Evolutionary conservation across 2,113 vertebrate genomes (phyloP).

Genomic region (Atlantisia rogersi): DNA sequence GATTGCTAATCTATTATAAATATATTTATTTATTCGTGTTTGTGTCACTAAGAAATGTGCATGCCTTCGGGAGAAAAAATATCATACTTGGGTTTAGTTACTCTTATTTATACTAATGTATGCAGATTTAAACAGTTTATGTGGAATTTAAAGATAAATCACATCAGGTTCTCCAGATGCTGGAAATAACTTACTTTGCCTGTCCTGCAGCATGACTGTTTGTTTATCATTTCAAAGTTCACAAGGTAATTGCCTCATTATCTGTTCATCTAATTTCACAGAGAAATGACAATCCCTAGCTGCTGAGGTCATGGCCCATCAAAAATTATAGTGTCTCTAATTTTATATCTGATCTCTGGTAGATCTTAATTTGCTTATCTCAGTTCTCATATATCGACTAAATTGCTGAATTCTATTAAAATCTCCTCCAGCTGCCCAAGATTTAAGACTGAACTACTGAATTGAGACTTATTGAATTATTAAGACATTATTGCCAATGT

Average conservation of each 20-base stretch:
- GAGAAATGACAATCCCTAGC: constrained; percentile 37
- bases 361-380: constrained; percentile 63
- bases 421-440: constrained; percentile 44
- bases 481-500: constrained; percentile 27
- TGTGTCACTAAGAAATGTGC: background rate
- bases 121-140: constrained; percentile 1
- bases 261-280: constrained; percentile 51
- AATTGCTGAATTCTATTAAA: constrained; percentile 66
- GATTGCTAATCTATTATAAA: background rate
- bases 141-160: constrained; percentile 13
- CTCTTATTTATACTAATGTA: constrained; percentile 9
- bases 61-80: background rate
- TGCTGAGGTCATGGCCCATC: constrained; percentile 58
- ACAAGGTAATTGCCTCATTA: constrained; percentile 52
- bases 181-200: constrained; percentile 13
- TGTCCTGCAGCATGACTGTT: constrained; percentile 21
- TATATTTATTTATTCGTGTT: background rate
- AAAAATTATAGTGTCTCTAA: constrained; percentile 54
- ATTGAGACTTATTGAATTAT: constrained; percentile 55
- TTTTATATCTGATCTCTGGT: constrained; percentile 53
- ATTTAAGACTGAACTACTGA: constrained; percentile 56
- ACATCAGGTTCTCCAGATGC: background rate
- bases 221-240: constrained; percentile 50
- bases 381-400: constrained; percentile 20
- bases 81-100: background rate